phyloP scores from a whole-genome alignment of 1,140 invertebrate genomes.

The Homalodisca vitripennis region DNA sequence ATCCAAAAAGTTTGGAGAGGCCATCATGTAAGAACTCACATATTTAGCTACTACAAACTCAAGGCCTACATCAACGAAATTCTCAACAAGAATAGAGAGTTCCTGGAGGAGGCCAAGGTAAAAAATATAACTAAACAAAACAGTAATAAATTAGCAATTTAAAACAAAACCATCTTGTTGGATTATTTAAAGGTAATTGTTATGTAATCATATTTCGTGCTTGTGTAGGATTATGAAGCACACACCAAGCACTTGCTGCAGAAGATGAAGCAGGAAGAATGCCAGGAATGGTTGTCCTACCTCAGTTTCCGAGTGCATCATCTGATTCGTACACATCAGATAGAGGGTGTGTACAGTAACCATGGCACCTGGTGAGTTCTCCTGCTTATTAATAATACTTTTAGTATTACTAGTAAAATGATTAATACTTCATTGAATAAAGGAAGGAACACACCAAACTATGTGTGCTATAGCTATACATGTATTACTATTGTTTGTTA shows the following conservation, averaged over 20 bases:
- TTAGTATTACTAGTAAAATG: too few relatives aligned
- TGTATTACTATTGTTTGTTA: too few relatives aligned
- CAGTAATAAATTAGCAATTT: not conserved
- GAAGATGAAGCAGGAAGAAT: not conserved
- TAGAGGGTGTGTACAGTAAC: constrained; percentile 16
- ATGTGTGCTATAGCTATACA: too few relatives aligned
- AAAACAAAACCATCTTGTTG: too few relatives aligned
- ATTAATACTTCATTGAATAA: too few relatives aligned
- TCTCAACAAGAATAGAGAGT: not conserved
- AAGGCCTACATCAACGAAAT: constrained; percentile 2
- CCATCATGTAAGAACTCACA: not conserved
- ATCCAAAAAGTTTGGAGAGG: constrained; percentile 13
- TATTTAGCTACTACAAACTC: constrained; percentile 8
- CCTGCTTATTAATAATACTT: too few relatives aligned
- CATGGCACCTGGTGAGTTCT: constrained; percentile 14
- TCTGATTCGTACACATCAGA: constrained; percentile 11
- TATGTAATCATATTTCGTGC: not conserved
- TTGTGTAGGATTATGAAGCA: not conserved
- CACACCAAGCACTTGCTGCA: not conserved
- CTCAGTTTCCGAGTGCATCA: constrained; percentile 14
- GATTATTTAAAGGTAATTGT: not conserved
- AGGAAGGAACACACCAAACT: too few relatives aligned
- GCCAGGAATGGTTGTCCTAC: not conserved
- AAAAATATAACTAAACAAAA: not conserved
- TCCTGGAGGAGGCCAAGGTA: constrained; percentile 11